Conservation (phyloP, 2,113 vertebrate species). For the Heloderma charlesbogerti region DNA sequence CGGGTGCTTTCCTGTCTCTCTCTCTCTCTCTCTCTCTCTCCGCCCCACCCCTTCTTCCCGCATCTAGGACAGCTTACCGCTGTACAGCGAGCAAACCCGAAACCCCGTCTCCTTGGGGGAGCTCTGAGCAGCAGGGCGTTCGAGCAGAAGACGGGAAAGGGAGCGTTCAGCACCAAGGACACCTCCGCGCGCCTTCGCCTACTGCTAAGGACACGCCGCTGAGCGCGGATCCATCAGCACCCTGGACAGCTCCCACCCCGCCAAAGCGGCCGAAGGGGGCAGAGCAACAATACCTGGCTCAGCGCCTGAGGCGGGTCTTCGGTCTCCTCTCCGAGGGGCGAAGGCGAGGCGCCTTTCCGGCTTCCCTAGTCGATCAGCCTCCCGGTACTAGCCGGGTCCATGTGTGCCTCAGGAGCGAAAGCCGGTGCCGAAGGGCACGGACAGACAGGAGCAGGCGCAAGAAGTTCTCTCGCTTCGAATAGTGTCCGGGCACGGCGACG, state of each 20-base stretch:
- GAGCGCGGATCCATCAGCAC: background rate
- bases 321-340: conserved; percentile 7
- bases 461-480: conserved; percentile 17
- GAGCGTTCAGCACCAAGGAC: conserved; percentile 33
- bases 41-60: background rate
- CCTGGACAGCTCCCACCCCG: background rate
- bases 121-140: background rate
- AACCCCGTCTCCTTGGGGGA: background rate
- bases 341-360: conserved; percentile 16
- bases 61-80: background rate
- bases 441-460: background rate
- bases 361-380: conserved; percentile 29
- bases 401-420: conserved; percentile 36
- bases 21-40: no score
- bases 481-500: conserved; percentile 27
- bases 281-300: conserved; percentile 27
- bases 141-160: background rate
- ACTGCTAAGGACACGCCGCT: background rate
- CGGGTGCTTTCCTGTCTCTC: background rate
- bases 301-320: background rate
- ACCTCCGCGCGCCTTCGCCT: background rate
- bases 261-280: no score
- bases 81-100: background rate
- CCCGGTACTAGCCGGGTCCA: conserved; percentile 45
- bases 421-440: background rate